Conservation (phyloP, 2,888 invertebrate species). For the Seira ritae region DNA sequence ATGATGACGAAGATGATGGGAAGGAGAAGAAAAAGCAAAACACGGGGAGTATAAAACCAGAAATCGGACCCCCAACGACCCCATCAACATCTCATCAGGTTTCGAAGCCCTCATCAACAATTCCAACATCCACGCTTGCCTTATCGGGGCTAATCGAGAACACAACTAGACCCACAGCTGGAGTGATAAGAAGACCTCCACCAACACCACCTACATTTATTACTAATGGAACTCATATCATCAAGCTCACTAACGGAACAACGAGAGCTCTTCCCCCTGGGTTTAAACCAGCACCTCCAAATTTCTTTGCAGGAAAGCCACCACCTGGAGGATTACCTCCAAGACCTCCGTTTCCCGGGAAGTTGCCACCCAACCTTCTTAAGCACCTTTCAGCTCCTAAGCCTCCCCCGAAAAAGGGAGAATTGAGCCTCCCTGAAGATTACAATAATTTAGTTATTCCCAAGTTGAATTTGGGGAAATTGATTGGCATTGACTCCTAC, state of each 20-base stretch:
- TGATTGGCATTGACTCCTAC: conserved; percentile 59
- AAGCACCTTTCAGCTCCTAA: conserved; percentile 30
- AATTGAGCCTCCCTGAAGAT: conserved; percentile 62
- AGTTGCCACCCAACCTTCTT: conserved; percentile 48
- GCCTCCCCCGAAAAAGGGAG: conserved; percentile 56
- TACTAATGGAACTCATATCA: not conserved
- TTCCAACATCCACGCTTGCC: not conserved
- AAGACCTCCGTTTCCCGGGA: conserved; percentile 13
- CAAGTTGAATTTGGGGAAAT: conserved; percentile 62
- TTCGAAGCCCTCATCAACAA: not conserved
- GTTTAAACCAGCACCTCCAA: not conserved
- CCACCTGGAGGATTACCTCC: conserved; percentile 7
- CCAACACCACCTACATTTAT: not conserved
- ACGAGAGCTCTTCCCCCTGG: conserved; percentile 6
- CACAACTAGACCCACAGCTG: not conserved
- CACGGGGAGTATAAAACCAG: not conserved
- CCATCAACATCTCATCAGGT: not conserved
- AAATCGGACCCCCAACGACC: too few relatives aligned
- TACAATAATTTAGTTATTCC: conserved; percentile 68
- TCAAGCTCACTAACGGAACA: not conserved
- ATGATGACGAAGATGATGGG: conserved; percentile 42
- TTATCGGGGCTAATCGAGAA: not conserved
- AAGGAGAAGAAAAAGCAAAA: not conserved
- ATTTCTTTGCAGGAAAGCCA: not conserved
- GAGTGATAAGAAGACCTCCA: not conserved